A percentile compares a stretch with the other conserved stretches of the same genome.
Conservation (phyloP, 2,888 invertebrate genomes). For the Portevinia maculata region DNA sequence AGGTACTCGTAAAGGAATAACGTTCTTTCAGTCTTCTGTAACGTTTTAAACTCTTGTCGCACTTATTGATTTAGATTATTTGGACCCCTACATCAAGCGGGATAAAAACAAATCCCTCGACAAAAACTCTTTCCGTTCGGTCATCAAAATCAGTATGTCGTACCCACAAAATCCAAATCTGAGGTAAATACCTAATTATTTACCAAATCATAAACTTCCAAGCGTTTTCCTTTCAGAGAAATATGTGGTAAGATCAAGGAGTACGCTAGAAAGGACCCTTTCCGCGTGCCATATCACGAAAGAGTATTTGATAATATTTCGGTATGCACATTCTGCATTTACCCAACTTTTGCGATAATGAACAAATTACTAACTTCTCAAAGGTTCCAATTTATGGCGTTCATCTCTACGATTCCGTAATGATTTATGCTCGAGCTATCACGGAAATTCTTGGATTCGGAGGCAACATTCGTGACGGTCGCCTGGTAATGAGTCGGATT, state of each 20-base stretch:
- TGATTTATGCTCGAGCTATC: constrained; percentile 92
- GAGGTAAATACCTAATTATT: constrained; percentile 83
- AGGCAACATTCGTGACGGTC: constrained; percentile 89
- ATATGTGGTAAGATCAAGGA: constrained; percentile 89
- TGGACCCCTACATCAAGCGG: constrained; percentile 87
- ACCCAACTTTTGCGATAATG: not conserved
- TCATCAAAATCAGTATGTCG: constrained; percentile 90
- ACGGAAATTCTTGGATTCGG: constrained; percentile 88
- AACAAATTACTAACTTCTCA: constrained; percentile 31
- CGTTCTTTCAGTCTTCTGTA: too few relatives aligned
- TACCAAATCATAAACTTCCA: not conserved
- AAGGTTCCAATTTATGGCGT: constrained; percentile 92
- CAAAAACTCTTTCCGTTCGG: constrained; percentile 89
- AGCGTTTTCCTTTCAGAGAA: constrained; percentile 83
- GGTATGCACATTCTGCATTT: constrained; percentile 79
- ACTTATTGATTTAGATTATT: constrained; percentile 88
- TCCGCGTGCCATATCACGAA: constrained; percentile 91
- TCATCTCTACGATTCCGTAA: constrained; percentile 93
- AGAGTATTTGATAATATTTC: constrained; percentile 88
- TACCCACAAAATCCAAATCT: constrained; percentile 90
- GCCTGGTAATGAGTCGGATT: constrained; percentile 89
- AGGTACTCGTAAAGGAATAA: too few relatives aligned
- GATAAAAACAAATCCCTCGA: constrained; percentile 84
- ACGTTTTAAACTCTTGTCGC: too few relatives aligned
- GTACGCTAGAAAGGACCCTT: constrained; percentile 88